Conservation (phyloP, 2,113 vertebrate species). For the Bubo blakistoni region DNA sequence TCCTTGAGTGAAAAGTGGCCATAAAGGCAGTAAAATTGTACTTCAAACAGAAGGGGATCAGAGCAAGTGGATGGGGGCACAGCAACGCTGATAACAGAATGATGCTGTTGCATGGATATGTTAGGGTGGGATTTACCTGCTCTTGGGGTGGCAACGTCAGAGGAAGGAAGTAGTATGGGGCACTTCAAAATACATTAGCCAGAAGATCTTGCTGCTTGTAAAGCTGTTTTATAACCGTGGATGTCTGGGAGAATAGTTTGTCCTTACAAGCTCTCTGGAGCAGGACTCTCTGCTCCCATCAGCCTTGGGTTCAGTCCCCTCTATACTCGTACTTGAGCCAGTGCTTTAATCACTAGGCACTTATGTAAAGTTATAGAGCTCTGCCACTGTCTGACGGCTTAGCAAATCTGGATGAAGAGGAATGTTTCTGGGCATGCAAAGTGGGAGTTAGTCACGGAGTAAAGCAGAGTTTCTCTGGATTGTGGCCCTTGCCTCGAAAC, state of each 20-base stretch:
- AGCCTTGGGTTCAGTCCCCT: not conserved
- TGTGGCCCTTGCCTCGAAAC: not conserved
- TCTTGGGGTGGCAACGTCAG: not conserved
- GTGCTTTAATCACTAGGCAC: not conserved
- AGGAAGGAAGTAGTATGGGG: not conserved
- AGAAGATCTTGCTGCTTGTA: not conserved
- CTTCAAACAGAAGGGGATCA: not conserved
- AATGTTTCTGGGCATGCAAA: not conserved
- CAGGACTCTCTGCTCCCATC: not conserved
- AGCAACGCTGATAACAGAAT: not conserved
- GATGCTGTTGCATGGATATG: not conserved
- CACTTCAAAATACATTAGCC: not conserved
- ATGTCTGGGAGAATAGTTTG: not conserved
- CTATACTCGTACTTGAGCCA: not conserved
- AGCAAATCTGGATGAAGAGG: not conserved
- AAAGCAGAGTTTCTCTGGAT: not conserved
- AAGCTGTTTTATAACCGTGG: not conserved
- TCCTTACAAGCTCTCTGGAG: not conserved
- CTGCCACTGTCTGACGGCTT: not conserved
- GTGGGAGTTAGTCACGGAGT: not conserved
- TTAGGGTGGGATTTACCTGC: not conserved
- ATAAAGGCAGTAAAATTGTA: not conserved
- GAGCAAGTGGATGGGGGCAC: not conserved
- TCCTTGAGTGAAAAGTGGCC: not conserved
- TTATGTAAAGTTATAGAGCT: not conserved